Conservation (phyloP, 2,797 vertebrate species). For the Neostethus bicornis region DNA sequence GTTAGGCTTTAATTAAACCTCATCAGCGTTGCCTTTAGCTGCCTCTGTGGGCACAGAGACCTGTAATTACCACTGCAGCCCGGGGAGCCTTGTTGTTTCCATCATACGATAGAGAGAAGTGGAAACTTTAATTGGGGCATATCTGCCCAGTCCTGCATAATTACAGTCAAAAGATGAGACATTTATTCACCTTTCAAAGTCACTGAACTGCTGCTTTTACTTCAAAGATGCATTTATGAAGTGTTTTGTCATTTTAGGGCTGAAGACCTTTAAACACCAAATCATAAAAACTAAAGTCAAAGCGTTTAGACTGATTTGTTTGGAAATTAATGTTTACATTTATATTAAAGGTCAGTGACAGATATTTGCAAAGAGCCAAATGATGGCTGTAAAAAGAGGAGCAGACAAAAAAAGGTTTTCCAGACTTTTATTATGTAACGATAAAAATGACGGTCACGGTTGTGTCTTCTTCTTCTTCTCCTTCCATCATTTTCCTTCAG, state of each 20-base stretch:
- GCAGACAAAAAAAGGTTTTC: too few relatives aligned
- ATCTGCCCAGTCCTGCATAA: constrained; percentile 9
- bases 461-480: too few relatives aligned
- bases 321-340: background rate
- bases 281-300: background rate
- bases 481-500: too few relatives aligned
- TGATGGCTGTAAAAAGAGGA: too few relatives aligned
- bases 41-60: constrained; percentile 17
- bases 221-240: background rate
- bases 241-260: background rate
- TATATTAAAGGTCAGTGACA: too few relatives aligned
- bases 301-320: background rate
- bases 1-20: constrained; percentile 36
- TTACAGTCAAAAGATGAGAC: constrained; percentile 10
- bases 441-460: too few relatives aligned
- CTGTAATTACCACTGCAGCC: constrained; percentile 25
- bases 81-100: constrained; percentile 15
- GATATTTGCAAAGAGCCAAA: too few relatives aligned
- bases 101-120: background rate
- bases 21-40: constrained; percentile 6
- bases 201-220: background rate
- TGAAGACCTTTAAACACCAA: constrained; percentile 1
- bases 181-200: constrained; percentile 10
- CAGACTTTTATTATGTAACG: too few relatives aligned
- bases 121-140: constrained; percentile 28